These are phyloP conservation scores for Mobula birostris DNA, from an alignment of 2,113 vertebrate species.

Conservation along the genomic window DNA sequence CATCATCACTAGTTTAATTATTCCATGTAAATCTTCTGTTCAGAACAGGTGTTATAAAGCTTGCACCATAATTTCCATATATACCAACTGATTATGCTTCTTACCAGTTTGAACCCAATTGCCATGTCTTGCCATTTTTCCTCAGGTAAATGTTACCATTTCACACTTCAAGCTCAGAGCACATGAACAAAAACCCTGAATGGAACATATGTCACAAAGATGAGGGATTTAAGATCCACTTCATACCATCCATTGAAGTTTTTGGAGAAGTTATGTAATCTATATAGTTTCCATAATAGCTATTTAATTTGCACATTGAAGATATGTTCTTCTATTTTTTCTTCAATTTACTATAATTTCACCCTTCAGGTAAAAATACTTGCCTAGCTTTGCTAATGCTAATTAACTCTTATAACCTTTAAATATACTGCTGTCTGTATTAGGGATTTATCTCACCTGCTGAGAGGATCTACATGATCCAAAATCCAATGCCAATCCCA, in stretches of 20 bases:
- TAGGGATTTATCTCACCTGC: conserved; percentile 15
- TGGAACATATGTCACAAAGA: background rate
- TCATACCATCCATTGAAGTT: background rate
- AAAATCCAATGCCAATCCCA: background rate
- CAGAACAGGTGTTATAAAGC: background rate
- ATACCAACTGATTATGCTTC: background rate
- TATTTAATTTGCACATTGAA: background rate
- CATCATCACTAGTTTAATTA: background rate
- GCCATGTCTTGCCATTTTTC: background rate
- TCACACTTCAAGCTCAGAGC: background rate
- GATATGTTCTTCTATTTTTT: background rate
- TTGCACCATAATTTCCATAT: background rate
- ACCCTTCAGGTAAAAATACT: background rate
- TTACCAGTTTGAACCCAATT: background rate
- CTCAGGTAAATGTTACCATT: background rate
- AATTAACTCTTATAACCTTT: background rate
- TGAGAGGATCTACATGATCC: background rate
- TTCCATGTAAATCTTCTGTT: background rate
- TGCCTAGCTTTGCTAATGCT: background rate
- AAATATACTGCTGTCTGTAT: background rate
- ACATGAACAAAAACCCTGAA: background rate
- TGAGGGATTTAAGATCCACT: background rate
- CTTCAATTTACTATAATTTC: background rate
- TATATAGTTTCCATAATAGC: background rate
- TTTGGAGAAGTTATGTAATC: background rate